These are phyloP conservation scores for Ascaphus truei DNA, from an alignment of 2,113 vertebrate genomes.

Conservation along the genomic window DNA sequence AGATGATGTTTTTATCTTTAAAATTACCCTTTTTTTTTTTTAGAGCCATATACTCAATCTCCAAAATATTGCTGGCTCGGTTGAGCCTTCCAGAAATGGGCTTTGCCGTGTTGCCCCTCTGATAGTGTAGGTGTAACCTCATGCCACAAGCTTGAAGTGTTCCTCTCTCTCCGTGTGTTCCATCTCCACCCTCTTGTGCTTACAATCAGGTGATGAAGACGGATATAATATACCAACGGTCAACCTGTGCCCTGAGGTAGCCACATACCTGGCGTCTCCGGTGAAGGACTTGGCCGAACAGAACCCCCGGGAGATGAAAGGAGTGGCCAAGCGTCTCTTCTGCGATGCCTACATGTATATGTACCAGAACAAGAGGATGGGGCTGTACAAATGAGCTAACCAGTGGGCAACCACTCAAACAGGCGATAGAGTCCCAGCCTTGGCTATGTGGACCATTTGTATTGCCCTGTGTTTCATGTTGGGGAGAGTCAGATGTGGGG, in stretches of 20 bases:
- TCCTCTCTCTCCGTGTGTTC: not conserved
- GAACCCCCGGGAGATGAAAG: constrained; percentile 79
- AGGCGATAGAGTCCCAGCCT: too few relatives aligned
- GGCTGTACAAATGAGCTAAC: constrained; percentile 71
- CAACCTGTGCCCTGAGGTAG: constrained; percentile 71
- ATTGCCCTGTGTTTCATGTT: too few relatives aligned
- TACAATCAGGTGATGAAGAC: constrained; percentile 59
- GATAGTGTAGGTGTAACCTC: too few relatives aligned
- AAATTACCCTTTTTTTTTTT: too few relatives aligned
- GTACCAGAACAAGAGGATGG: constrained; percentile 78
- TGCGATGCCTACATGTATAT: constrained; percentile 90
- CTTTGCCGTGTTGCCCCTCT: too few relatives aligned
- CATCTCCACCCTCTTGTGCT: not conserved
- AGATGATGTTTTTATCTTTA: too few relatives aligned
- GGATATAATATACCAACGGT: constrained; percentile 84
- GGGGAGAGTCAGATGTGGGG: too few relatives aligned
- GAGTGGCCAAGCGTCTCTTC: constrained; percentile 83
- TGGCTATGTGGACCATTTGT: too few relatives aligned
- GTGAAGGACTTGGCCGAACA: constrained; percentile 63
- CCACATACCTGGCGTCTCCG: constrained; percentile 68
- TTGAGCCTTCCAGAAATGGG: too few relatives aligned
- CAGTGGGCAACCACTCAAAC: too few relatives aligned
- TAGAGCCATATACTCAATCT: too few relatives aligned
- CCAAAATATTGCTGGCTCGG: too few relatives aligned
- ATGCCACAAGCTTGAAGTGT: not conserved